Evolutionary conservation across 2,113 vertebrate species (phyloP).

Genomic region (Steatornis caripensis): DNA sequence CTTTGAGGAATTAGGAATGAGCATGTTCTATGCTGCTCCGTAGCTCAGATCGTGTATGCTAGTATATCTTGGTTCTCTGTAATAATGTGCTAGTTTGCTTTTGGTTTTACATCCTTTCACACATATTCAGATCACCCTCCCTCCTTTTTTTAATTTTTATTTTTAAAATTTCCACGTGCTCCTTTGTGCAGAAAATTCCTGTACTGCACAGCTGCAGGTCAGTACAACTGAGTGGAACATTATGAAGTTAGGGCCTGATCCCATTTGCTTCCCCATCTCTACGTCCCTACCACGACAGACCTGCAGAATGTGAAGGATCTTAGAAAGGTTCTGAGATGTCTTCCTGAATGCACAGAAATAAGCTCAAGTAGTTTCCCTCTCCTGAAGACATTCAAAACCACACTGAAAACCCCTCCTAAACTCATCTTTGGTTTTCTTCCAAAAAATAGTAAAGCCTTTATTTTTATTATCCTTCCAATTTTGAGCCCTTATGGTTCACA

Average conservation of each 20-base stretch:
- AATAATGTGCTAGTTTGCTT: neutral
- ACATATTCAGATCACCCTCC: neutral
- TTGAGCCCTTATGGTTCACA: neutral
- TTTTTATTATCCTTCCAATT: neutral
- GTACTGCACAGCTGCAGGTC: neutral
- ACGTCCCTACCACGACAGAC: neutral
- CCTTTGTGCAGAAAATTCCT: neutral
- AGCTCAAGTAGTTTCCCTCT: neutral
- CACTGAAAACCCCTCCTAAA: neutral
- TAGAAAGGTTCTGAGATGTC: neutral
- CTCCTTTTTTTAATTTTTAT: neutral
- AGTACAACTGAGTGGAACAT: neutral
- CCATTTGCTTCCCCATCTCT: neutral
- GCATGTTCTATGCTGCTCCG: neutral
- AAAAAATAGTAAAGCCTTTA: neutral
- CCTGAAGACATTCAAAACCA: neutral
- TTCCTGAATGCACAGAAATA: neutral
- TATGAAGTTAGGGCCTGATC: neutral
- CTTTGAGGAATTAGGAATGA: neutral
- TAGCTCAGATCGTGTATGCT: accelerated
- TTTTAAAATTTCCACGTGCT: neutral
- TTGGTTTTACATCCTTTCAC: neutral
- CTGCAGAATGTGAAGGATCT: neutral
- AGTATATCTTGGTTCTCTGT: neutral
- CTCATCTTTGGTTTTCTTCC: neutral